These are phyloP conservation scores for Apamea sordens DNA, from an alignment of 2,888 invertebrate species.

Conservation along the genomic window DNA sequence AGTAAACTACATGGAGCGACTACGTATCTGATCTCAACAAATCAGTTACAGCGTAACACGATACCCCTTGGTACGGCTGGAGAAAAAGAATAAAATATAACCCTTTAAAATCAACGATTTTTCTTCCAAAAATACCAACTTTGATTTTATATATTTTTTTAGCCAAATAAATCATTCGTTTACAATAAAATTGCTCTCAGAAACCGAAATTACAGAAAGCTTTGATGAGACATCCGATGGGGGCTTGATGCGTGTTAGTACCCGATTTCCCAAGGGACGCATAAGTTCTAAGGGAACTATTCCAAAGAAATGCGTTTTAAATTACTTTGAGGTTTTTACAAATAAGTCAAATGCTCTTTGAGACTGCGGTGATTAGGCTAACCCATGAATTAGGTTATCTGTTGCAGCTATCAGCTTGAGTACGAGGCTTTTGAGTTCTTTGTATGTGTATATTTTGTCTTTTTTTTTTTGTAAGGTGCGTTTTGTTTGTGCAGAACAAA, in stretches of 20 bases:
- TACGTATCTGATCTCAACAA: neutral
- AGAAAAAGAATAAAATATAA: neutral
- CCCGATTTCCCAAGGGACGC: slow-evolving; percentile 56
- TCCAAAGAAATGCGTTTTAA: slow-evolving; percentile 30
- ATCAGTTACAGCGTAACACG: neutral
- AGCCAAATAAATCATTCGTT: neutral
- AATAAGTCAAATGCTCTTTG: slow-evolving; percentile 23
- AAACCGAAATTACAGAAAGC: slow-evolving; percentile 25
- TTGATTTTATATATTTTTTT: slow-evolving; percentile 1
- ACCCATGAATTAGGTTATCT: neutral
- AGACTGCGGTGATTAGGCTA: slow-evolving; percentile 1
- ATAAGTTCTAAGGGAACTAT: slow-evolving; percentile 50
- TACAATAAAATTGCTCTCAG: neutral
- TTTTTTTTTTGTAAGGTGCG: no score
- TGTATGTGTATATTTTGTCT: no score
- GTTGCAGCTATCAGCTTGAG: neutral
- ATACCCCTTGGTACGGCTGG: neutral
- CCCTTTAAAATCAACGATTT: neutral
- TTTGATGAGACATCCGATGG: slow-evolving; percentile 44
- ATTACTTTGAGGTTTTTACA: slow-evolving; percentile 11
- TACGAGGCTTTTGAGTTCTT: no score
- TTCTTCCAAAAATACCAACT: neutral
- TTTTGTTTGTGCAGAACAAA: no score
- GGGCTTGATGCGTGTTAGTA: slow-evolving; percentile 37
- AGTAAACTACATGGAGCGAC: neutral